Conservation (phyloP, 2,113 vertebrate genomes). For the Puma concolor region DNA sequence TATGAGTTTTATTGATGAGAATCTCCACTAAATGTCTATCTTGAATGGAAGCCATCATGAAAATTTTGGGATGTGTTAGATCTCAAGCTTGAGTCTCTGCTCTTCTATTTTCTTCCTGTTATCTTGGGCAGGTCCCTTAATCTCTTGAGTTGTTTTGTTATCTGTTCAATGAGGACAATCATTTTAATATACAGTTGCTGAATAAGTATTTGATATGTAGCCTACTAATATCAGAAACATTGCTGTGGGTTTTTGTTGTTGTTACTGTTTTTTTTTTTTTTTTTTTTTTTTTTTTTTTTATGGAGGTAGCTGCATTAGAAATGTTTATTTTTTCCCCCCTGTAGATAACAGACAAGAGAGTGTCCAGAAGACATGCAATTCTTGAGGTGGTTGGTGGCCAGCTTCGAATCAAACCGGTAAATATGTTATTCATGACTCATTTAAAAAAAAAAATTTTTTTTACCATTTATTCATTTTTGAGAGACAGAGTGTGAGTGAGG, state of each 20-base stretch:
- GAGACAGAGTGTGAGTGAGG: too few relatives aligned
- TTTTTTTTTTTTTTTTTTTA: background rate
- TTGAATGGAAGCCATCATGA: background rate
- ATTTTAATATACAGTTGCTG: background rate
- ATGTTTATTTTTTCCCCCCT: background rate
- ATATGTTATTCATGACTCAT: background rate
- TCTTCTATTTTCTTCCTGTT: background rate
- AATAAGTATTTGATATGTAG: background rate
- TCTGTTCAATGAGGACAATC: background rate
- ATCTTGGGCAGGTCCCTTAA: background rate
- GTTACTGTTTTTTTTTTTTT: background rate
- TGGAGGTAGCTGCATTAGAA: conserved; percentile 21
- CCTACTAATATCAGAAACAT: background rate
- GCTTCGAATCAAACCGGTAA: conserved; percentile 91
- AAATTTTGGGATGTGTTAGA: background rate
- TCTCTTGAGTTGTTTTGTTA: background rate
- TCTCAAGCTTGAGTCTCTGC: background rate
- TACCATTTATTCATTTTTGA: too few relatives aligned
- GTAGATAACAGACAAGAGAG: conserved; percentile 91
- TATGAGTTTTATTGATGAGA: conserved; percentile 30
- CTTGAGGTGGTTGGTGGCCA: conserved; percentile 86
- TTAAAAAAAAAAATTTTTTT: background rate
- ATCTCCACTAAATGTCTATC: background rate
- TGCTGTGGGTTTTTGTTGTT: background rate
- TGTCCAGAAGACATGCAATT: conserved; percentile 90